Base-by-base conservation (phyloP, 2,113 vertebrate genomes). In the Lethenteron reissneri region DNA sequence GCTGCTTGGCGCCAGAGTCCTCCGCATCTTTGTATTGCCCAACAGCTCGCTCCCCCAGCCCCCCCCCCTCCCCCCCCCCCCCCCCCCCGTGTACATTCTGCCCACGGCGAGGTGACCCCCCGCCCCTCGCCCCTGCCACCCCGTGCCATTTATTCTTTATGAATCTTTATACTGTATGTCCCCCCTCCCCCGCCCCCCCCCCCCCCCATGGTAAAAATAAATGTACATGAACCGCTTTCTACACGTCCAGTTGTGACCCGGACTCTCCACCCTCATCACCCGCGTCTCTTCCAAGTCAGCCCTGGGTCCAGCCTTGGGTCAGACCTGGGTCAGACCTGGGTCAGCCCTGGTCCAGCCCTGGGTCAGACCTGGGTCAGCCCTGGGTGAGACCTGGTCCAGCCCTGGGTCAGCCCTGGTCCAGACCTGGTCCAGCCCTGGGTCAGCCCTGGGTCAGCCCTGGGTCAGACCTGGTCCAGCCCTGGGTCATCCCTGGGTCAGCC, bases 81-180 rank as follows among this genome's bases (percentile, higher is more conserved):
- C 83, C 84, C 84, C 85, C 82, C 83, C 82, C 58, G 72, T 72
- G 70, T 60, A 69, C 72, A 72, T 72, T 72, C 70, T 72, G 72
- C 64, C 84, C 83, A 81, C 79, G 70, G 74, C 76, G 71, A 71
- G 71, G 71, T 62, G 72, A 41, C 41, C 41, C 41, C 41, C 71
- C 78, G 76, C 76, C 75, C 2, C 76, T 77, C 76, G 76, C 76
- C 71, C 17, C 73, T 78, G 74, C 76, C 76, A 60, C 71, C 71
- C 73, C 76, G 77, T 95, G 94, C 95, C 92, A 97, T 97, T 97
- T 97, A 97, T 97, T 97, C 92, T 94, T 90, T 97, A 96, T 97
- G 90, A 96, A 97, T 97, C 92, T 97, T 97, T 97, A 97, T 97
- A 97, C 92, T 97, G 90, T 97, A 96, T 97, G 92, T 97, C 96